phyloP scores from a whole-genome alignment of 1,140 invertebrate genomes.

The Mizuhopecten yessoensis region DNA sequence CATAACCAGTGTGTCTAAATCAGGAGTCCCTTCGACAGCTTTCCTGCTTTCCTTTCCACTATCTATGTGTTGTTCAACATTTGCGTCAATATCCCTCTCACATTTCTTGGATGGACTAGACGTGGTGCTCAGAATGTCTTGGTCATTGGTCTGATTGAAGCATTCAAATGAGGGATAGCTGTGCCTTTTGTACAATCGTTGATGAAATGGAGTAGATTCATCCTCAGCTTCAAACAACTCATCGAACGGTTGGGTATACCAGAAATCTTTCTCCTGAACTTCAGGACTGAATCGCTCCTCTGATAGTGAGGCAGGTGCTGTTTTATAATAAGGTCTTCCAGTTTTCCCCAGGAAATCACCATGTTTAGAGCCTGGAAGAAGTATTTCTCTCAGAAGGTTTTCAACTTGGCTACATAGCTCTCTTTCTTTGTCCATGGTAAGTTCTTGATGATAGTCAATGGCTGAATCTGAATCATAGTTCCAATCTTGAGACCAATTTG shows the following conservation, averaged over 20 bases:
- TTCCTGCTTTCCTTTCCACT: background rate
- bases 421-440: constrained; percentile 47
- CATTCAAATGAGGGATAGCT: constrained; percentile 65
- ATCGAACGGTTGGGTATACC: constrained; percentile 74
- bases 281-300: constrained; percentile 70
- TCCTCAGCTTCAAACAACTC: constrained; percentile 63
- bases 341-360: background rate
- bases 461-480: background rate
- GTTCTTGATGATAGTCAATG: constrained; percentile 41
- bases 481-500: constrained; percentile 65
- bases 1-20: background rate
- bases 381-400: constrained; percentile 71
- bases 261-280: constrained; percentile 72
- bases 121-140: background rate
- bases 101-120: background rate
- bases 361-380: constrained; percentile 56
- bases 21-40: background rate
- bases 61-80: background rate
- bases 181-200: constrained; percentile 70
- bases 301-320: constrained; percentile 36
- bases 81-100: background rate
- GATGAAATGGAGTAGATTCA: constrained; percentile 53
- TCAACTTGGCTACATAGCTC: constrained; percentile 72
- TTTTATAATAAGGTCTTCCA: background rate
- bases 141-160: background rate